A percentile compares a stretch with the other conserved stretches of the same genome.
Conservation (phyloP, 1,140 invertebrate genomes). For the Formica selysi region DNA sequence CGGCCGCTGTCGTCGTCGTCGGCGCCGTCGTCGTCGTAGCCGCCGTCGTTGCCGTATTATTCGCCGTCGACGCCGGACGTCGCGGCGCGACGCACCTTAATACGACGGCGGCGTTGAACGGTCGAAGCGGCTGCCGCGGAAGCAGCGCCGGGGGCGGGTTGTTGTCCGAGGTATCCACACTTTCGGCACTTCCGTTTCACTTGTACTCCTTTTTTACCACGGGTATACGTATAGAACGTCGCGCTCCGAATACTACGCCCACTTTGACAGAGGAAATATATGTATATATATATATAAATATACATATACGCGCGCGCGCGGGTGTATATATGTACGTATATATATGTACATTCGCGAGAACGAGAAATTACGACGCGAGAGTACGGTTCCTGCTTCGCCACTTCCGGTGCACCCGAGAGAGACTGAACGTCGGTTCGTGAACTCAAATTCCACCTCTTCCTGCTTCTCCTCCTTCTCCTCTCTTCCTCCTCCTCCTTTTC, state of each 20-base stretch:
- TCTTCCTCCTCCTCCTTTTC: constrained; percentile 7
- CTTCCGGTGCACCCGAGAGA: constrained; percentile 55
- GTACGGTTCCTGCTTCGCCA: constrained; percentile 24
- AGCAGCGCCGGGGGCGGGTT: constrained; percentile 86
- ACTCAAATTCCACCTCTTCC: constrained; percentile 55
- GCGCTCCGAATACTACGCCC: constrained; percentile 24
- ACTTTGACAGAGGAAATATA: neutral
- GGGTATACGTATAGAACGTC: neutral
- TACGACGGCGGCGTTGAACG: constrained; percentile 78
- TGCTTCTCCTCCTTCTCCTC: constrained; percentile 28
- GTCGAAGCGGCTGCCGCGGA: constrained; percentile 85
- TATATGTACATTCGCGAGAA: neutral
- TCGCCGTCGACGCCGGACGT: constrained; percentile 53
- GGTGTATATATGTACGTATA: neutral
- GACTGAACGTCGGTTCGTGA: constrained; percentile 60
- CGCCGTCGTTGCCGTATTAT: constrained; percentile 41
- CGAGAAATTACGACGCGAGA: constrained; percentile 11
- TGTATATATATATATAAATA: no score
- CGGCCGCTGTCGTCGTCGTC: constrained; percentile 57
- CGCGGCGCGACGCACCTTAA: constrained; percentile 68
- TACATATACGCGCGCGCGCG: no score
- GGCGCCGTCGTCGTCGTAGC: constrained; percentile 61
- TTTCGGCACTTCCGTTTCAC: constrained; percentile 75
- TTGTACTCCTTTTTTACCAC: constrained; percentile 65
- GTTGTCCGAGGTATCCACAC: constrained; percentile 84